Evolutionary conservation across 2,797 vertebrate species (phyloP).

Genomic region (Anguilla megastoma): DNA sequence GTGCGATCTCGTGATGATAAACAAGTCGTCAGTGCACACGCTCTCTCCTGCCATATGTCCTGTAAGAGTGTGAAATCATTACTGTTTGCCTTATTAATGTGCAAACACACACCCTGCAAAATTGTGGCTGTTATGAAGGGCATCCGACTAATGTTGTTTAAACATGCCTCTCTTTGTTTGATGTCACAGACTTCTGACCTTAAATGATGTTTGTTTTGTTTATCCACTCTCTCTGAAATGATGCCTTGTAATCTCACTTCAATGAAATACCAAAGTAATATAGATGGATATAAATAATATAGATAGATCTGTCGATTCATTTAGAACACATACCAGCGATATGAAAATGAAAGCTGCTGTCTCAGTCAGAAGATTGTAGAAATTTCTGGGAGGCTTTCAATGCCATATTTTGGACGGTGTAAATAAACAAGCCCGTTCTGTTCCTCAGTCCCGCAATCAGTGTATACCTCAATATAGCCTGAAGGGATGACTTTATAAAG

Average conservation of each 20-base stretch:
- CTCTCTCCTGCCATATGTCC: background rate
- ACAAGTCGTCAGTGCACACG: background rate
- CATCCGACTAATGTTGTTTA: background rate
- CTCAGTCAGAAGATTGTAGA: conserved; percentile 21
- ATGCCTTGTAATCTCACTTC: conserved; percentile 24
- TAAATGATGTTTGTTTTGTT: conserved; percentile 22
- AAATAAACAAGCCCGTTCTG: conserved; percentile 27
- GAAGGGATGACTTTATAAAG: background rate
- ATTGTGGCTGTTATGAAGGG: background rate
- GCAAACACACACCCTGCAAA: background rate
- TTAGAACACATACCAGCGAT: conserved; percentile 23
- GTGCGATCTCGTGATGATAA: background rate
- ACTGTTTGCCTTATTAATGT: background rate
- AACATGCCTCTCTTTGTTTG: background rate
- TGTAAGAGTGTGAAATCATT: background rate
- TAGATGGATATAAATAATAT: background rate
- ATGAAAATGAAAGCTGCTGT: conserved; percentile 12
- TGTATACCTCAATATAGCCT: background rate
- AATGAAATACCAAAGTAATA: conserved; percentile 21
- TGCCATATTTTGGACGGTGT: conserved; percentile 30
- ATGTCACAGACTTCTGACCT: background rate
- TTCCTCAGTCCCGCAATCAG: background rate
- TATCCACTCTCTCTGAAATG: background rate
- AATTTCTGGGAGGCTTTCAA: conserved; percentile 22
- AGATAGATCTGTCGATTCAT: conserved; percentile 22